Conservation (phyloP, 2,113 vertebrate species). For the Hippoglossus stenolepis region DNA sequence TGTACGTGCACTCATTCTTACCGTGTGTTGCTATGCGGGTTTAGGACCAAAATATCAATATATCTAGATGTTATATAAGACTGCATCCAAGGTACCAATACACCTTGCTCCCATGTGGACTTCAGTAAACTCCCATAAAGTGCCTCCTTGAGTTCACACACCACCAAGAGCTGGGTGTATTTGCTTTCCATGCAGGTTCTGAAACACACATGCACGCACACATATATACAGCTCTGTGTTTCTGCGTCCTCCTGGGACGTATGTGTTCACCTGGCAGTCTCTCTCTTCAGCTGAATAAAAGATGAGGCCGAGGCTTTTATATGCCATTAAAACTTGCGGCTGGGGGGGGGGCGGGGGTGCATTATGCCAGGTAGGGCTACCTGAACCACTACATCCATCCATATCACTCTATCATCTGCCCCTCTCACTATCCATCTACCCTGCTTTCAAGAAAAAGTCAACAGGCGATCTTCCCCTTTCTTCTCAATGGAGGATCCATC, state of each 20-base stretch:
- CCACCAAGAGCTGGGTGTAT: slow-evolving; percentile 54
- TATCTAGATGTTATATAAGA: slow-evolving; percentile 39
- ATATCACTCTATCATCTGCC: slow-evolving; percentile 73
- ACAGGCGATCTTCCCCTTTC: slow-evolving; percentile 65
- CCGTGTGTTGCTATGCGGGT: slow-evolving; percentile 31
- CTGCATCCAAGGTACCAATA: slow-evolving; percentile 25
- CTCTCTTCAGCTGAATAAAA: slow-evolving; percentile 79
- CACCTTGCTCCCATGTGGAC: slow-evolving; percentile 49
- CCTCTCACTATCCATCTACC: slow-evolving; percentile 67
- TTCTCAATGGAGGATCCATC: slow-evolving; percentile 82
- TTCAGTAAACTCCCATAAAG: slow-evolving; percentile 65
- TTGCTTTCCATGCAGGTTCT: slow-evolving; percentile 61
- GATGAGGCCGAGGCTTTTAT: slow-evolving; percentile 82
- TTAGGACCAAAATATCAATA: slow-evolving; percentile 34
- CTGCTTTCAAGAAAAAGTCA: slow-evolving; percentile 74
- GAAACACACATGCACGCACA: slow-evolving; percentile 41
- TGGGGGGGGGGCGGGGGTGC: slow-evolving; percentile 39
- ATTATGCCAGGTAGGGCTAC: slow-evolving; percentile 81
- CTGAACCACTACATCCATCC: slow-evolving; percentile 68
- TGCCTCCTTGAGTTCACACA: slow-evolving; percentile 63
- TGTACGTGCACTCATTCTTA: not conserved
- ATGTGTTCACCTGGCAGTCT: slow-evolving; percentile 77
- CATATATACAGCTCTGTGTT: slow-evolving; percentile 50
- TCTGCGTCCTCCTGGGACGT: slow-evolving; percentile 64
- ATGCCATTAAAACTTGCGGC: slow-evolving; percentile 78